Conservation (phyloP, 2,113 vertebrate genomes). For the Mungos mungo region DNA sequence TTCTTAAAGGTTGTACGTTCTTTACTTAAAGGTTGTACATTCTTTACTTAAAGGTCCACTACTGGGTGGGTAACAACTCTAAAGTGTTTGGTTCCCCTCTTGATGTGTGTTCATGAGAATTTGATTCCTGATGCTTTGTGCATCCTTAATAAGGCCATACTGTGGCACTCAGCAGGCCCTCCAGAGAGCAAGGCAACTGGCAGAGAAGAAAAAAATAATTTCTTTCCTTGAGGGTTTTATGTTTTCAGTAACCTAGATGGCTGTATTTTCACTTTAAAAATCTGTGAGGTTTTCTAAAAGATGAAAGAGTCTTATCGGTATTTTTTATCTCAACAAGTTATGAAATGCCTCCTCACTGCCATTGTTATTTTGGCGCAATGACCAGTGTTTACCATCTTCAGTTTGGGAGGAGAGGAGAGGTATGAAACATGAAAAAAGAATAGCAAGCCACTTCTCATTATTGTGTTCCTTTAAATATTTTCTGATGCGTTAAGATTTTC, state of each 20-base stretch:
- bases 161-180: not conserved
- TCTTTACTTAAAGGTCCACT: not conserved
- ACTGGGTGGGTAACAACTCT: not conserved
- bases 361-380: not conserved
- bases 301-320: not conserved
- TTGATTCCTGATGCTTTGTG: not conserved
- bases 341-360: not conserved
- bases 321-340: conserved; percentile 12
- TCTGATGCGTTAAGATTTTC: not conserved
- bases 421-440: not conserved
- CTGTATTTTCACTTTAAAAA: not conserved
- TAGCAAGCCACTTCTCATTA: not conserved
- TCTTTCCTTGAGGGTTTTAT: not conserved
- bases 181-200: not conserved
- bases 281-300: not conserved
- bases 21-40: not conserved
- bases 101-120: not conserved
- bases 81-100: not conserved
- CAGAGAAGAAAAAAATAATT: not conserved
- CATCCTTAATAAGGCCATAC: not conserved
- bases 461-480: not conserved
- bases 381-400: not conserved
- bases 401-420: not conserved
- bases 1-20: not conserved
- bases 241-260: not conserved